Evolutionary conservation across 1,140 invertebrate genomes (phyloP), one percentile per base, ranked within the genome.

Genomic region (Pogonomyrmex californicus): DNA sequence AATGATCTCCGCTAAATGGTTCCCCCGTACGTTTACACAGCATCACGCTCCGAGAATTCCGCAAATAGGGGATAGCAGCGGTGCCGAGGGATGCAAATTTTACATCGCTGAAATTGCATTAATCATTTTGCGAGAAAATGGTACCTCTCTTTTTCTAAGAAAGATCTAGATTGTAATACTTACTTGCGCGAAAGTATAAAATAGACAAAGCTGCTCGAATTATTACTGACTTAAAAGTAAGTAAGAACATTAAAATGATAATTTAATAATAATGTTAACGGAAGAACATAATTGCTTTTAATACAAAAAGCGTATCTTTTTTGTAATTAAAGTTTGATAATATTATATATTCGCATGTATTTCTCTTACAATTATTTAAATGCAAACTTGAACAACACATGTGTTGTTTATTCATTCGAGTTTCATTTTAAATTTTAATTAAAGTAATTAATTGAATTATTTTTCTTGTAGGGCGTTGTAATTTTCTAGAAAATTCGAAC

Each of bases 1-100:
- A 89, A 89, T 75, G 70, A 88, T 33, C 86, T 83, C 63, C 65
- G 58, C 14, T 83, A 73, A 83, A 83, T 83, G 77, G 78, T 75
- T 60, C 17, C 47, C 76, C 77, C 30, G 23, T 75, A 41, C 66
- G 60, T 78, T 77, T 78, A 65, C 60, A 85, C 62, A 83, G 66
- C 44, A 56, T 58, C 79, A 87, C 89, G 89, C 63, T 89, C 83
- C 89, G 75, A 30, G 78, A 90, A 89, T 87, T 89, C 86, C 65
- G 75, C 51, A 90, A 90, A 89, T 76, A 83, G 66, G 62, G 88
- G 77, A 66, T 86, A 44, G 56, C 76, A 73, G n/a, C n/a, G n/a
- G 38, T 41, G n/a, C 66, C 23, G 14, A 51, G 36, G 7, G 54
- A 70, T 66, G 49, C 68, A 73, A 54, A 85, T 88, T 85, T 85